Evolutionary conservation across 2,888 invertebrate genomes (phyloP).

Genomic region (Invenusta paracnida): DNA sequence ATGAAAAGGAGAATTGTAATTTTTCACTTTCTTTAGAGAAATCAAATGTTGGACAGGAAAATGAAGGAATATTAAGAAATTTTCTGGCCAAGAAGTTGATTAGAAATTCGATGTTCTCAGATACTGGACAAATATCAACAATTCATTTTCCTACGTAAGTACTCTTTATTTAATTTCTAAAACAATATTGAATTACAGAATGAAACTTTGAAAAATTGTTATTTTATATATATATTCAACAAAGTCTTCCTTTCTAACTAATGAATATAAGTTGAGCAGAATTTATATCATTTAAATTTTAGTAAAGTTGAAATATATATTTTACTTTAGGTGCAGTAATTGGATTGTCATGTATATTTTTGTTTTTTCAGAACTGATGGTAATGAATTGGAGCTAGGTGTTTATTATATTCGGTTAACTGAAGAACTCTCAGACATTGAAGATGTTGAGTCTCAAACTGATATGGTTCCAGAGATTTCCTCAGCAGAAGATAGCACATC

Average conservation of each 20-base stretch:
- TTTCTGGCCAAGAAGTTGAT: constrained; percentile 1
- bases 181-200: neutral
- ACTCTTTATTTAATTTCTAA: neutral
- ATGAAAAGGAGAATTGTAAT: neutral
- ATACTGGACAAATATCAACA: constrained; percentile 1
- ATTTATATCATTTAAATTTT: no score
- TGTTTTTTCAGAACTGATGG: no score
- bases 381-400: neutral
- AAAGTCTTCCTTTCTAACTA: no score
- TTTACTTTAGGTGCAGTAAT: no score
- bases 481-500: neutral
- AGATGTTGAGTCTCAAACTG: neutral
- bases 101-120: constrained; percentile 3
- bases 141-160: neutral
- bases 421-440: neutral
- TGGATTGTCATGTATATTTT: no score
- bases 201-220: no score
- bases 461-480: neutral
- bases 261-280: no score
- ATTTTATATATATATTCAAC: no score
- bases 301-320: no score
- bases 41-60: constrained; percentile 12
- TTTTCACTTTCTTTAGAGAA: constrained; percentile 4
- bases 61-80: constrained; percentile 5
- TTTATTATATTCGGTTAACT: neutral